Evolutionary conservation across 2,888 invertebrate species (phyloP), one percentile per base, ranked within the genome.

Genomic region (Lydus trimaculatus): DNA sequence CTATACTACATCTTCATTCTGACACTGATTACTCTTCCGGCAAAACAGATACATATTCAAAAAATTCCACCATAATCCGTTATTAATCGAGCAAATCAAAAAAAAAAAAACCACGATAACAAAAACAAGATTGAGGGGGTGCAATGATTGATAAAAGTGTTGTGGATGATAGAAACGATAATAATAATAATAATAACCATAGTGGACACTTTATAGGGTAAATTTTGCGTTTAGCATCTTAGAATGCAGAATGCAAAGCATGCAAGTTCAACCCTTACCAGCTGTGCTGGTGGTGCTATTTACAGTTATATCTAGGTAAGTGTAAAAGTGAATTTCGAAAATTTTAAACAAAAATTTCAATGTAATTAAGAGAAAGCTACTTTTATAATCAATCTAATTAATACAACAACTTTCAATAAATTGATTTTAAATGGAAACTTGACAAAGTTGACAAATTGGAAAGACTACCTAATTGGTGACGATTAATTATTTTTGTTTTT

Each of bases 1-100:
- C 56, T 56, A 56, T 17, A 61, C 69, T 73, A 74, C 77, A 73
- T 79, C 79, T 78, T 77, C 81, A 77, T 77, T 78, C 76, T 76
- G 77, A 78, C 80, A 77, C 80, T 78, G 80, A 79, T 81, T 80
- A 76, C 76, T 78, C 76, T 79, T 76, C 79, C 77, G 76, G 77
- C 76, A 78, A 79, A 79, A 56, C 56, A 56, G 56, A 23, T 56
- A 56, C 25, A 56, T 11, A 8, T 48, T 9, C 23, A 23, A 52
- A 9, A 23, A 48, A 52, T 25, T 52, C 52, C 9, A 20, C 8
- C 20, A 20, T 20, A 79, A 74, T 78, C 72, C 76, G 78, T 72
- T 72, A 20, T 48, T 9, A 20, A 0, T 48, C 7, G 2, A 48
- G n/a, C 11, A 0, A 17, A n/a, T 3, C 4, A 48, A 9, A 48